Evolutionary conservation across 2,113 vertebrate species (phyloP).

Genomic region (Elephantulus edwardii): DNA sequence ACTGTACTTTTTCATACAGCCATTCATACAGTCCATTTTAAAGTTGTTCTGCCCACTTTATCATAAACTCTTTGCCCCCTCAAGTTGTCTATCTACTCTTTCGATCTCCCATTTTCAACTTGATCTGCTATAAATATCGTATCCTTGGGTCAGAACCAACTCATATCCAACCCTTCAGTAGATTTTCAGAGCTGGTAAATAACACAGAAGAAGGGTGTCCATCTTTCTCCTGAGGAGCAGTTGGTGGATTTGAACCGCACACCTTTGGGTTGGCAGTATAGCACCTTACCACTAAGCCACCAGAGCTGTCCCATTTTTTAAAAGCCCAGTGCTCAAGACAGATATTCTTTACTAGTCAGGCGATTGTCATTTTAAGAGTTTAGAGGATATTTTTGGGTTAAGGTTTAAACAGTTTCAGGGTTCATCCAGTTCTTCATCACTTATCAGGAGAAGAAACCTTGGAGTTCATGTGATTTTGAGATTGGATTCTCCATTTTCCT

Average conservation of each 20-base stretch:
- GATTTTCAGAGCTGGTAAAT: too few relatives aligned
- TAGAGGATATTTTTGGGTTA: background rate
- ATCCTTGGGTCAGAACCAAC: too few relatives aligned
- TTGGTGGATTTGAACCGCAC: too few relatives aligned
- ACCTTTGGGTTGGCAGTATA: too few relatives aligned
- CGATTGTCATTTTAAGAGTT: background rate
- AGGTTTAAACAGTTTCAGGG: background rate
- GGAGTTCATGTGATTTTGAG: background rate
- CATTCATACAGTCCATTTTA: background rate
- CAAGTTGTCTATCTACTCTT: background rate
- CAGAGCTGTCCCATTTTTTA: too few relatives aligned
- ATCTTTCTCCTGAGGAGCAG: too few relatives aligned
- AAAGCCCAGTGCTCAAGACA: too few relatives aligned
- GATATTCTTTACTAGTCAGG: background rate
- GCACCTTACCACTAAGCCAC: too few relatives aligned
- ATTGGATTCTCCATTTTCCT: background rate
- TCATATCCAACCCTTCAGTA: too few relatives aligned
- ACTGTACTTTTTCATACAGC: background rate
- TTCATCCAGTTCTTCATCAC: background rate
- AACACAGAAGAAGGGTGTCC: too few relatives aligned
- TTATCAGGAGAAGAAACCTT: background rate
- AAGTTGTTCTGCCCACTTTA: background rate
- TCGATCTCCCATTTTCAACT: background rate
- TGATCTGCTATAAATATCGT: background rate
- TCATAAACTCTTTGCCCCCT: background rate